Conservation (phyloP, 2,797 vertebrate species). For the Lepilemur ruficaudatus region DNA sequence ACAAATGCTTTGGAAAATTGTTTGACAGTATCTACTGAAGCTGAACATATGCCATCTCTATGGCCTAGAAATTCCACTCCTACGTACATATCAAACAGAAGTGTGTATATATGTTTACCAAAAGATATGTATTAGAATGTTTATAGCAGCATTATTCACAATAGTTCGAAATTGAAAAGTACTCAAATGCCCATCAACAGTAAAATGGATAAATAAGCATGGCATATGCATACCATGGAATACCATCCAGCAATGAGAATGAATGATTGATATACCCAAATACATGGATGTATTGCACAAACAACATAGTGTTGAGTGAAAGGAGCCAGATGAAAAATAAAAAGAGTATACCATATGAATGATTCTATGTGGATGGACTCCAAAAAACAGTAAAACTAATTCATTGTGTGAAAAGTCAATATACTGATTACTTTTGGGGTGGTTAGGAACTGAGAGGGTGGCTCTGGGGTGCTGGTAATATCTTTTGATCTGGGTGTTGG, state of each 20-base stretch:
- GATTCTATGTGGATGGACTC: background rate
- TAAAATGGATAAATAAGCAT: background rate
- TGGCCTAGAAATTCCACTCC: background rate
- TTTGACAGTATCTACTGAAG: constrained; percentile 35
- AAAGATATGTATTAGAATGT: constrained; percentile 1
- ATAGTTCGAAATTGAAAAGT: background rate
- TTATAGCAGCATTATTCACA: constrained; percentile 35
- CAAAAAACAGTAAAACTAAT: background rate
- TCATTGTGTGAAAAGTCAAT: constrained; percentile 15
- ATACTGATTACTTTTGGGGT: background rate
- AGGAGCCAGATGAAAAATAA: background rate
- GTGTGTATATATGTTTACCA: background rate
- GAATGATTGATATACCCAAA: background rate
- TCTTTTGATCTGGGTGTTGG: background rate
- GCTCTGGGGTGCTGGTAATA: background rate
- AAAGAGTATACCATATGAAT: background rate
- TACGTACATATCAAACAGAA: constrained; percentile 32
- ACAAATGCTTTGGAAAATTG: background rate
- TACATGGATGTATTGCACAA: background rate
- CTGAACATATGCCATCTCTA: constrained; percentile 20
- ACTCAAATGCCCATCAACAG: background rate
- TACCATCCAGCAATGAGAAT: background rate
- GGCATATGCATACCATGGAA: background rate
- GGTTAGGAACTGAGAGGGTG: background rate
- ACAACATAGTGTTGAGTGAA: background rate